Base-by-base conservation (phyloP, 2,113 vertebrate genomes). In the Bos indicus region DNA sequence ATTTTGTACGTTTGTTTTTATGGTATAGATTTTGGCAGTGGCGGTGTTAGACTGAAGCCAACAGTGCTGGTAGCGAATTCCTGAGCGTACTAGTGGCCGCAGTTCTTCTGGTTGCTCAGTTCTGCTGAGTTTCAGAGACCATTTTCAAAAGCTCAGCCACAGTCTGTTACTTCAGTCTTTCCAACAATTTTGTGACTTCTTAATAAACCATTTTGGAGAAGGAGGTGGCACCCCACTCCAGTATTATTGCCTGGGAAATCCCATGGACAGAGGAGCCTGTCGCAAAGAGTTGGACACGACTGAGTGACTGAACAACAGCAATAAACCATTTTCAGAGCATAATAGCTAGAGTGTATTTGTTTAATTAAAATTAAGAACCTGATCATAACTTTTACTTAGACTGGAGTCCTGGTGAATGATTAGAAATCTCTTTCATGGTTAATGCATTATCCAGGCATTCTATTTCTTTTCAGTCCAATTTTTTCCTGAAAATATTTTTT, bases 361-460 rank as follows among this genome's bases (percentile, higher is more conserved):
- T 93, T 85, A 26, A 74, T 40, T 85, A 85, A 71, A 56, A 92
- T 48, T 33, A 74, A 85, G 81, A 85, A 71, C 9, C 28, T 71
- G 28, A 71, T 26, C 8, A 56, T 52, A 83, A 71, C 67, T 30
- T 56, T 17, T 56, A 71, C 51, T 54, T 57, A 54, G 60, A n/a
- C 26, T 83, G 28, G 36, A 84, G 19, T 51, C 60, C 26, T 84
- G 36, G 9, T 26, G 13, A 64, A 54, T 84, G 2, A 92, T 56
- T 43, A n/a, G 19, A 84, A 92, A 84, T 92, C 3, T 33, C 51
- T 92, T 33, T 92, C 60, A 71, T 26, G 43, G 5, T 67, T 92
- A 83, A 43, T 67, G 25, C 25, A 36, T 19, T 4, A 89, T 89
- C 25, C 36, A 92, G 56, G 59, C 43, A 67, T 92, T 67, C n/a